phyloP scores from a whole-genome alignment of 1,140 invertebrate species.

The Procambarus clarkii region DNA sequence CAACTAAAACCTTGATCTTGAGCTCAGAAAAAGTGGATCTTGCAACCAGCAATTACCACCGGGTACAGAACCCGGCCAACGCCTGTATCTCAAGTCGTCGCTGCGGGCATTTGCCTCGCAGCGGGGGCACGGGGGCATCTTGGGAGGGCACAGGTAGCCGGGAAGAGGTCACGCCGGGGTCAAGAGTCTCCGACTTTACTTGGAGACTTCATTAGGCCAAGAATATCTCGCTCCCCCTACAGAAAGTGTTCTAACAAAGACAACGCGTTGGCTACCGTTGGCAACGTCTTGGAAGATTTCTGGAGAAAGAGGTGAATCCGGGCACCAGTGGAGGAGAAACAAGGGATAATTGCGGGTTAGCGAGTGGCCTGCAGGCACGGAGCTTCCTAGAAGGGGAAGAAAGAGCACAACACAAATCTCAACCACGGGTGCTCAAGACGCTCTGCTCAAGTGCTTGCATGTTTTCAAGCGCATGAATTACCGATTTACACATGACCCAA shows the following conservation, averaged over 20 bases:
- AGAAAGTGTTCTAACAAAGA: too few relatives aligned
- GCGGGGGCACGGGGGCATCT: not conserved
- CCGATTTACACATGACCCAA: too few relatives aligned
- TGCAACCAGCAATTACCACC: not conserved
- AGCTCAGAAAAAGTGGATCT: conserved; percentile 12
- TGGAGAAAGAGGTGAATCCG: not conserved
- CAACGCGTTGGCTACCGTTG: too few relatives aligned
- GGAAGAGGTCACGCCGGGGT: not conserved
- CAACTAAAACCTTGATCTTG: conserved; percentile 35
- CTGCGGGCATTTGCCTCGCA: not conserved
- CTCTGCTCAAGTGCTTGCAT: too few relatives aligned
- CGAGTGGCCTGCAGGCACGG: not conserved
- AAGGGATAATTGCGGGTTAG: not conserved
- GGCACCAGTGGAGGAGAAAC: not conserved
- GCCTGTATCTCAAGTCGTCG: conserved; percentile 1
- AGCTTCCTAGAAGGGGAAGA: not conserved
- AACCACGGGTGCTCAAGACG: too few relatives aligned
- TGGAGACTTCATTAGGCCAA: too few relatives aligned
- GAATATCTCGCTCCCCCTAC: too few relatives aligned
- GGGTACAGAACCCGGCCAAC: not conserved
- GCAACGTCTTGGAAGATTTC: not conserved
- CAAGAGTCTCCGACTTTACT: not conserved
- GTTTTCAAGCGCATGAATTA: too few relatives aligned
- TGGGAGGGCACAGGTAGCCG: not conserved
- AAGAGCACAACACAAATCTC: not conserved